Percentiles rank a stretch among this genome's conserved stretches.
Conservation (phyloP, 2,797 vertebrate genomes). For the Notolepis coatsorum region DNA sequence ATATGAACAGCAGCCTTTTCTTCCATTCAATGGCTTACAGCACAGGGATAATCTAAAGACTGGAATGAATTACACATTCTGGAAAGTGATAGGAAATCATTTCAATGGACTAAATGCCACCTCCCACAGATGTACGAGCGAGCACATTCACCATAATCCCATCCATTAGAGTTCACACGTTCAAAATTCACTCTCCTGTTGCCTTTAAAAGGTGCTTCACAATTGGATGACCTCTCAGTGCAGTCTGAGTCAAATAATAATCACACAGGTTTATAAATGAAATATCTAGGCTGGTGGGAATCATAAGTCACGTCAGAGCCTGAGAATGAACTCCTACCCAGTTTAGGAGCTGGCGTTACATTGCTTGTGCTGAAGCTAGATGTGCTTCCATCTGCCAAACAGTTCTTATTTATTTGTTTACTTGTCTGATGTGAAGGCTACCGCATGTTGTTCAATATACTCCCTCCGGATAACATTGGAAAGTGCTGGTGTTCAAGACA, state of each 20-base stretch:
- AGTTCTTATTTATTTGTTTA: background rate
- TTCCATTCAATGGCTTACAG: constrained; percentile 2
- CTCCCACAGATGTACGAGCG: background rate
- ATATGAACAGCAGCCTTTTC: background rate
- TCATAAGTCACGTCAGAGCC: background rate
- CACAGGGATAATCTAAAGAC: constrained; percentile 28
- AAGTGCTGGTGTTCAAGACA: background rate
- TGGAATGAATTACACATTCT: constrained; percentile 16
- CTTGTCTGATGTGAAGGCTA: background rate
- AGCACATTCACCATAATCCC: constrained; percentile 32
- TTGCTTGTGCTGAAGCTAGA: background rate
- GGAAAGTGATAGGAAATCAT: constrained; percentile 12
- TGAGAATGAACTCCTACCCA: background rate
- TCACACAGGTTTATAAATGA: background rate
- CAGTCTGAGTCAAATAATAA: background rate
- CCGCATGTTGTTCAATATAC: background rate
- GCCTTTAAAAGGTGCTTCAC: constrained; percentile 11
- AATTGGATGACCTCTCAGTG: constrained; percentile 16
- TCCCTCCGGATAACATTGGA: too few relatives aligned
- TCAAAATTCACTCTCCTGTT: constrained; percentile 36
- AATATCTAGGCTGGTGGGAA: background rate
- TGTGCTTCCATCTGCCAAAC: background rate
- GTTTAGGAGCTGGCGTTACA: background rate
- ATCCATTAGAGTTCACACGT: constrained; percentile 29
- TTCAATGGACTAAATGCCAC: constrained; percentile 10